phyloP scores from a whole-genome alignment of 2,888 invertebrate genomes.

The Erpobdella octoculata region DNA sequence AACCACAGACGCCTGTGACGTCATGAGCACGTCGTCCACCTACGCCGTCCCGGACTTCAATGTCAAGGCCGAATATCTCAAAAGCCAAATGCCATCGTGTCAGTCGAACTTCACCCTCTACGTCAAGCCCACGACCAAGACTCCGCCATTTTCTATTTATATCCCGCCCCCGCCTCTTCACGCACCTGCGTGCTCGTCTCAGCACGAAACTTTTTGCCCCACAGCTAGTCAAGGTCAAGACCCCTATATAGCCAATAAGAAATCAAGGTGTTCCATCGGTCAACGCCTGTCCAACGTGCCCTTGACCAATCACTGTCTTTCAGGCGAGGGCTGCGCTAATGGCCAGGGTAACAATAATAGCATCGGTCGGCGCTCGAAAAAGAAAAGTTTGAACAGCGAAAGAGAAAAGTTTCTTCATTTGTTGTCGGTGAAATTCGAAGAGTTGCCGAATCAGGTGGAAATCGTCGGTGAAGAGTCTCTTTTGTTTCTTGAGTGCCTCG shows the following conservation, averaged over 20 bases:
- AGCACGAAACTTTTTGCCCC: neutral
- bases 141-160: neutral
- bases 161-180: neutral
- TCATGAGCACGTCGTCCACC: neutral
- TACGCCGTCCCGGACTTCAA: neutral
- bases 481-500: neutral
- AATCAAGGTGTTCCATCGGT: neutral
- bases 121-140: neutral
- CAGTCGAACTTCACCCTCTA: neutral
- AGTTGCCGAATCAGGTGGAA: neutral
- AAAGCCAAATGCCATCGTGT: neutral
- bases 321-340: neutral
- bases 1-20: neutral
- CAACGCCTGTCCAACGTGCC: no score
- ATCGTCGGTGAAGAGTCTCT: neutral
- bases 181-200: neutral
- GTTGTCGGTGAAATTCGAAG: neutral
- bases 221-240: no score
- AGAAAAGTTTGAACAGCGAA: neutral
- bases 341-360: neutral
- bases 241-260: neutral
- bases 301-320: no score
- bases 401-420: neutral
- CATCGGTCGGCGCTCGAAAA: neutral
- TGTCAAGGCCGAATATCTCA: neutral